Conservation (phyloP, 2,888 invertebrate genomes). For the Muschampia plurimacula region DNA sequence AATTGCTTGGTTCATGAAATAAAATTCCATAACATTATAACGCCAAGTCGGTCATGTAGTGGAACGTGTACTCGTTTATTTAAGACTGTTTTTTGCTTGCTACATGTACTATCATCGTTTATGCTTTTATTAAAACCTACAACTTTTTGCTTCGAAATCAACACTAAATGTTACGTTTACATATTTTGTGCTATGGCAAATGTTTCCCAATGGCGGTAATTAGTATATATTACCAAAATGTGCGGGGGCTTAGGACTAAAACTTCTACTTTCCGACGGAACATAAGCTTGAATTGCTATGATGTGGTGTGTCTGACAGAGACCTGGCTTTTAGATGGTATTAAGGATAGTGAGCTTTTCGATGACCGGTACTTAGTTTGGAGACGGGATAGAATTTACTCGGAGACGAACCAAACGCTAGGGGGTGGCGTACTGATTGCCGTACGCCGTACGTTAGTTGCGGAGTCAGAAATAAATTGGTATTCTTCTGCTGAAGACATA, state of each 20-base stretch:
- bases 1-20: not conserved
- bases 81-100: too few relatives aligned
- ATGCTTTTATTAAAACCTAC: too few relatives aligned
- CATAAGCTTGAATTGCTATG: not conserved
- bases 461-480: not conserved
- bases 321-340: slow-evolving; percentile 31
- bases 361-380: slow-evolving; percentile 14
- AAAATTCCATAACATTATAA: too few relatives aligned
- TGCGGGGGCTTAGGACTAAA: not conserved
- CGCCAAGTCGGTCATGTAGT: too few relatives aligned
- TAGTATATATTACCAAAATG: not conserved
- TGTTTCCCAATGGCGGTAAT: not conserved
- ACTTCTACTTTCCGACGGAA: not conserved
- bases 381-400: not conserved
- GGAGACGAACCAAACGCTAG: not conserved
- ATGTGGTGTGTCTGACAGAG: slow-evolving; percentile 26
- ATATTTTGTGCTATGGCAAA: not conserved
- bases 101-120: too few relatives aligned
- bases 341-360: slow-evolving; percentile 32
- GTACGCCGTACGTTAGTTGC: not conserved
- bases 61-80: too few relatives aligned
- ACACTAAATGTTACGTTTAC: too few relatives aligned
- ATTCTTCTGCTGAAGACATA: not conserved
- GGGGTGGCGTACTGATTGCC: not conserved
- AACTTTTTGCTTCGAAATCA: not conserved